A percentile compares a stretch with the other conserved stretches of the same genome.
Conservation (phyloP, 2,888 invertebrate species). For the Cheilosia grossa region DNA sequence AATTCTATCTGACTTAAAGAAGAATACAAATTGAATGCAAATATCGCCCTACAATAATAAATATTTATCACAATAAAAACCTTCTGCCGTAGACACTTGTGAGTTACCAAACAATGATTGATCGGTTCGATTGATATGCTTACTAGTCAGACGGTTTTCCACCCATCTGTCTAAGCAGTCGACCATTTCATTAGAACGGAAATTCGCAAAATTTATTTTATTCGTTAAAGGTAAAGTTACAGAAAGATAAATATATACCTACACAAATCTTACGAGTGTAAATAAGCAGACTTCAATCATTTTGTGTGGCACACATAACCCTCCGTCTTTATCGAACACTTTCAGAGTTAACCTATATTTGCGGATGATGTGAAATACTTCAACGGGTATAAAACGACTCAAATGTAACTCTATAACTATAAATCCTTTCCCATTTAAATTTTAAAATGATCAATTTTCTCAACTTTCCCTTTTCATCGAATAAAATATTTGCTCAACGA, state of each 20-base stretch:
- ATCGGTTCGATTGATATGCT: slow-evolving; percentile 42
- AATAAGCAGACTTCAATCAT: slow-evolving; percentile 54
- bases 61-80: slow-evolving; percentile 7
- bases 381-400: slow-evolving; percentile 20
- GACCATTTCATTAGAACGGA: slow-evolving; percentile 53
- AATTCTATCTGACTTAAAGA: slow-evolving; percentile 18
- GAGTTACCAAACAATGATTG: slow-evolving; percentile 26
- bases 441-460: slow-evolving; percentile 44
- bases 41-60: slow-evolving; percentile 24
- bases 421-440: slow-evolving; percentile 49
- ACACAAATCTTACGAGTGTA: slow-evolving; percentile 14
- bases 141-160: not conserved
- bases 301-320: slow-evolving; percentile 31
- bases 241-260: slow-evolving; percentile 44
- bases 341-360: slow-evolving; percentile 34
- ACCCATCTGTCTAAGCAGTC: slow-evolving; percentile 7
- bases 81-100: not conserved
- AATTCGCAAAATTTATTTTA: slow-evolving; percentile 52
- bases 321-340: not conserved
- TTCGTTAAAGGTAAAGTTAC: slow-evolving; percentile 39
- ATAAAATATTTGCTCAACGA: slow-evolving; percentile 43
- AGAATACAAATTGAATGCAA: slow-evolving; percentile 49
- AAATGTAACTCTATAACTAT: slow-evolving; percentile 45
- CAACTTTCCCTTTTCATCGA: slow-evolving; percentile 51
- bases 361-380: slow-evolving; percentile 59